Evolutionary conservation across 2,797 vertebrate genomes (phyloP), one percentile per base, ranked within the genome.

Genomic region (Artibeus lituratus): DNA sequence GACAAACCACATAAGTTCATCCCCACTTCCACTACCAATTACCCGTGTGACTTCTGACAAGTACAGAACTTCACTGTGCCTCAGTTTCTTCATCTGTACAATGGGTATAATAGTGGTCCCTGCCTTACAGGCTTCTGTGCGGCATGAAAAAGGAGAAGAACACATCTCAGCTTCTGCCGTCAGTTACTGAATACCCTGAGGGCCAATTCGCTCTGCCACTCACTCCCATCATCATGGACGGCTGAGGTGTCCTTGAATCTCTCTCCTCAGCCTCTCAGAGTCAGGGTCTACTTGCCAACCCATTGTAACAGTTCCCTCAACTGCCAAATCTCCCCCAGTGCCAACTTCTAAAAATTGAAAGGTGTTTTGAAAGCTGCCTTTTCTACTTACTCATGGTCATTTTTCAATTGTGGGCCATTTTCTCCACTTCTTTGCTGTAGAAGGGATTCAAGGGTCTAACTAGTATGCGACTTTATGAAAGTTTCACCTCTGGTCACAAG

Each of bases 261-360:
- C 37, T 26, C 24, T 70, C n/a, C 55, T 89, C 29, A 29, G 69
- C 18, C n/a, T 72, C 67, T 1, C 5, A 65, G 42, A 19, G 19
- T 47, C 5, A 57, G 42, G 32, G 22, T 42, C 6, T 26, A 37
- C 11, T 16, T 0, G 0, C 11, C 7, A 69, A 76, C 21, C 49
- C n/a, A 69, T 22, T 2, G 32, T 32, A 88, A 80, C 9, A 35
- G 57, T 32, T 59, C 53, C 24, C 55, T 85, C 85, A 83, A 47
- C 0, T 12, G 11, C 12, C 78, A 88, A 80, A 80, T 24, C 21
- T 22, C 21, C 18, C 55, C 55, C n/a, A 11, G 59, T 67, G 67
- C 32, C 59, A 15, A 90, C 9, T 70, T 73, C 72, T 83, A 37
- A 70, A 95, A 88, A 37, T 39, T 32, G 47, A 83, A 92, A 80